phyloP scores from a whole-genome alignment of 2,113 vertebrate genomes.

The Odocoileus virginianus region DNA sequence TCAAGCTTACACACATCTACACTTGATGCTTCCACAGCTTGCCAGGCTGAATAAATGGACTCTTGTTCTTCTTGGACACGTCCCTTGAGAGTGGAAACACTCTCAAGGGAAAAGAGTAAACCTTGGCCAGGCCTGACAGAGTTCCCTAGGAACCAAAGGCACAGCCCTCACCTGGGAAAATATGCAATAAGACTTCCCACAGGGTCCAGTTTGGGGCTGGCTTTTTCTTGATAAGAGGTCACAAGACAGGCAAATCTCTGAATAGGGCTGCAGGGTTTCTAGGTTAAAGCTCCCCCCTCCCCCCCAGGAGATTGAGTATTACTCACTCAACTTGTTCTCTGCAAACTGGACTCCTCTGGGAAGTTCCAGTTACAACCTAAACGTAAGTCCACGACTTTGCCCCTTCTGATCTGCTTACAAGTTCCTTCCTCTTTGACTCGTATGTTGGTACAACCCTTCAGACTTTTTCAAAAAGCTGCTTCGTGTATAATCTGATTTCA shows the following conservation, averaged over 20 bases:
- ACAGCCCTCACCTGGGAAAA: conserved; percentile 17
- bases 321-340: conserved; percentile 29
- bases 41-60: neutral
- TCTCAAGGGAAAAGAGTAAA: neutral
- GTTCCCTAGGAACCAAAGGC: conserved; percentile 10
- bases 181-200: neutral
- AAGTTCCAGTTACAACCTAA: neutral
- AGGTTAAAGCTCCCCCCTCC: neutral
- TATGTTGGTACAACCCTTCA: neutral
- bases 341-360: conserved; percentile 17
- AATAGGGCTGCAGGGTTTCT: neutral
- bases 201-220: neutral
- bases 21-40: neutral
- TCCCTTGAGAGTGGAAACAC: neutral
- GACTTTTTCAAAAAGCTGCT: neutral
- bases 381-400: neutral
- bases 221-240: neutral
- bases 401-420: neutral
- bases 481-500: neutral
- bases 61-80: neutral
- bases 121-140: neutral
- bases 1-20: neutral
- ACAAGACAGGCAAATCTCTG: neutral
- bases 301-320: neutral
- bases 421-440: neutral